phyloP scores from a whole-genome alignment of 2,113 vertebrate genomes.

The Labeo catla region DNA sequence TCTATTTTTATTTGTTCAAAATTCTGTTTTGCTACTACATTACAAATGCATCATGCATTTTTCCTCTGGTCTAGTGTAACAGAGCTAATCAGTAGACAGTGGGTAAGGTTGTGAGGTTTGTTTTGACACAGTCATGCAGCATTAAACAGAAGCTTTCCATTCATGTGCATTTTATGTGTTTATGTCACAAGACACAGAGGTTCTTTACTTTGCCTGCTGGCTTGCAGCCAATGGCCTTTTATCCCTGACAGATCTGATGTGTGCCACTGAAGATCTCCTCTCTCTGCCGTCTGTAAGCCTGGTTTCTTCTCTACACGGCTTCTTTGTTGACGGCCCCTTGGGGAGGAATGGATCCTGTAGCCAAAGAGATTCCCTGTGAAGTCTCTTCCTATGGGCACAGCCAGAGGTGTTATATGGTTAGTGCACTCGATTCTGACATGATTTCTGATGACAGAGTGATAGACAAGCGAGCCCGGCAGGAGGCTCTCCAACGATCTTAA shows the following conservation, averaged over 20 bases:
- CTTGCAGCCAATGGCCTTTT: slow-evolving; percentile 10
- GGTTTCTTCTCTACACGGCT: slow-evolving; percentile 29
- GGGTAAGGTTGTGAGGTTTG: not conserved
- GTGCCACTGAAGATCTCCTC: slow-evolving; percentile 35
- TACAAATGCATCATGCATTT: not conserved
- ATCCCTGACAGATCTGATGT: slow-evolving; percentile 23
- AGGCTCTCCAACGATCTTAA: slow-evolving; percentile 5
- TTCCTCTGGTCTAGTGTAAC: not conserved
- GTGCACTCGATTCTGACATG: not conserved
- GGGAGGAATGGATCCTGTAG: not conserved
- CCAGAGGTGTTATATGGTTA: not conserved
- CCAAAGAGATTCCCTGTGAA: slow-evolving; percentile 32
- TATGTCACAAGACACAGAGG: not conserved
- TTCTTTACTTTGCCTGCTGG: slow-evolving; percentile 40
- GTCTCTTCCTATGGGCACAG: slow-evolving; percentile 36
- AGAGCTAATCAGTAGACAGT: not conserved
- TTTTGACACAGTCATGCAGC: not conserved
- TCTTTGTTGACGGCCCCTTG: slow-evolving; percentile 40
- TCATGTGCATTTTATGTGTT: not conserved
- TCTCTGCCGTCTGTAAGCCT: not conserved
- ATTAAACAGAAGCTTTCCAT: slow-evolving; percentile 5
- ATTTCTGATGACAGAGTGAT: slow-evolving; percentile 19
- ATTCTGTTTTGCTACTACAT: too few relatives aligned
- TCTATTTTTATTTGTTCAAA: not conserved
- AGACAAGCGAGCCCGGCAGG: not conserved